phyloP scores from a whole-genome alignment of 2,888 invertebrate genomes.

The Tenthredo scrophulariae region DNA sequence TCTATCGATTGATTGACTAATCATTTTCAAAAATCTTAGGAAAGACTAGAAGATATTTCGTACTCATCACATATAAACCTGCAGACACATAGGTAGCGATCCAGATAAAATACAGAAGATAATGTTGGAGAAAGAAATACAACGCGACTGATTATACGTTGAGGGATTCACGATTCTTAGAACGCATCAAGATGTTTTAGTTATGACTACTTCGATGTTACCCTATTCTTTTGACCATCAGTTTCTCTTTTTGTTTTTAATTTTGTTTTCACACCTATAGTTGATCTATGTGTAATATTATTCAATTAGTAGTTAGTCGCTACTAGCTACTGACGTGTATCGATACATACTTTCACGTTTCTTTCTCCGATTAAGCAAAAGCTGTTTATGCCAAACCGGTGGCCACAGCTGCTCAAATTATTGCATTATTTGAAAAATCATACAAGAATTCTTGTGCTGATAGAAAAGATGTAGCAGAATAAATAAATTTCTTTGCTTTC shows the following conservation, averaged over 20 bases:
- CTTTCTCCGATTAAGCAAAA: not conserved
- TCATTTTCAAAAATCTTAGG: not conserved
- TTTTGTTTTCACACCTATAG: not conserved
- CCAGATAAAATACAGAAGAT: not conserved
- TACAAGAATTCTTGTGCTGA: not conserved
- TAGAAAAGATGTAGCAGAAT: not conserved
- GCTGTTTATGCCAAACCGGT: not conserved
- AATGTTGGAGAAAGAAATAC: not conserved
- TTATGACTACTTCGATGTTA: not conserved
- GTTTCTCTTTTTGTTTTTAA: not conserved
- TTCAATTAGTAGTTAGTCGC: not conserved
- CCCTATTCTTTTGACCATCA: not conserved
- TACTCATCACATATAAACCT: not conserved
- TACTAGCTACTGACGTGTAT: not conserved
- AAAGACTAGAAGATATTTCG: not conserved
- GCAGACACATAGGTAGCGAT: not conserved
- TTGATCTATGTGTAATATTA: not conserved
- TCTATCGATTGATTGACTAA: not conserved
- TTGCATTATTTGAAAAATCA: not conserved
- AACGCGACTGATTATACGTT: not conserved
- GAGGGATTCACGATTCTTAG: constrained; percentile 10
- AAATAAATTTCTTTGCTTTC: not conserved
- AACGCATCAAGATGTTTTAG: not conserved
- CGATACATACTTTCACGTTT: not conserved
- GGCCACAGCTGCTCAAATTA: not conserved